Evolutionary conservation across 2,888 invertebrate genomes (phyloP), one percentile per base, ranked within the genome.

Genomic region (Eumerus sabulonum): DNA sequence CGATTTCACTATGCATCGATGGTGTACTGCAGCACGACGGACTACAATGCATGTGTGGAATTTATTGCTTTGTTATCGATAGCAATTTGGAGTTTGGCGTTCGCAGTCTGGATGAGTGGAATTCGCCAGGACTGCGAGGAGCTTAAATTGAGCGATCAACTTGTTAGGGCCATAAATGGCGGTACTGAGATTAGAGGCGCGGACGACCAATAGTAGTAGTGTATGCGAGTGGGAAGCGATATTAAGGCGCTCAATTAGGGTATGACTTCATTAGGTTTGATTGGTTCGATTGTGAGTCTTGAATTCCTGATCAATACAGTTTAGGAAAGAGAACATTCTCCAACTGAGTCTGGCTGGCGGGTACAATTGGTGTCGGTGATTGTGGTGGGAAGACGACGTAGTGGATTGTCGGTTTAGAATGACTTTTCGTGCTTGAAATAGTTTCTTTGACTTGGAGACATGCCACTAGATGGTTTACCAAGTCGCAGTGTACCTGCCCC

Each of bases 31-130:
- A 63, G 68, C 79, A 79, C 74, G 63, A 74, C 79, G 44, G 68
- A 79, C 79, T 64, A 73, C 67, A 74, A 79, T 74, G 68, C 68
- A 74, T 54, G 68, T 74, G 79, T 70, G 79, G 79, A 79, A 79
- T 79, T 79, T 79, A 79, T 79, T 79, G 70, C 79, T 79, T 74
- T 68, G 79, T 74, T 74, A 79, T 79, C 79, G 68, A 70, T 64
- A 70, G 74, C 79, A 79, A 79, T 79, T 79, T 68, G 68, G 60
- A 72, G 50, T 54, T 64, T 60, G 59, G 59, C 64, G 59, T 35
- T 72, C n/a, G 16, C 35, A 57, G 45, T 60, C 19, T 12, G 59
- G 51, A 27, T 27, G 27, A 27, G 27, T 27, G 7, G 27, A 27
- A 27, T 27, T 27, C 27, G 27, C 2, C 27, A 27, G 27, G 27